These are phyloP conservation scores for Eurytemora carolleeae DNA, from an alignment of 1,140 invertebrate genomes.

Conservation along the genomic window DNA sequence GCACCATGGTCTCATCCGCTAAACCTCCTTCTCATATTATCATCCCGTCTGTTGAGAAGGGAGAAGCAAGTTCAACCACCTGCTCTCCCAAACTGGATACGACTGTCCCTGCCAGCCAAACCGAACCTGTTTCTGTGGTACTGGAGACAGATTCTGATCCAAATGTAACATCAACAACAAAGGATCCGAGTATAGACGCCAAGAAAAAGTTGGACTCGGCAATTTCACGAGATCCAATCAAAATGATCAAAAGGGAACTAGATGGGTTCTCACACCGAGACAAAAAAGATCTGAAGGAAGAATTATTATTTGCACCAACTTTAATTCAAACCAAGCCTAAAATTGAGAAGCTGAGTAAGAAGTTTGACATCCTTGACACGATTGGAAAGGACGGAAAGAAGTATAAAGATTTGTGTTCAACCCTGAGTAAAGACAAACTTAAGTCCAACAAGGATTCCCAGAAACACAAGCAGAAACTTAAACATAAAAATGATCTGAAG, in stretches of 20 bases:
- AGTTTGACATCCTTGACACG: not conserved
- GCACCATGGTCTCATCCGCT: not conserved
- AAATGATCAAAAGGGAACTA: not conserved
- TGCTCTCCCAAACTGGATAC: not conserved
- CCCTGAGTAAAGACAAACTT: not conserved
- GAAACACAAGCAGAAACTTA: not conserved
- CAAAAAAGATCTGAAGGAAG: not conserved
- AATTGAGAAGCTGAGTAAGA: not conserved
- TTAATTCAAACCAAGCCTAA: not conserved
- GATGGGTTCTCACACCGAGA: not conserved
- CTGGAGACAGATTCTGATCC: not conserved
- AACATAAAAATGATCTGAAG: slow-evolving; percentile 1
- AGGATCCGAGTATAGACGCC: not conserved
- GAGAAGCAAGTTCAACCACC: slow-evolving; percentile 8
- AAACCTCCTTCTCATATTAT: not conserved
- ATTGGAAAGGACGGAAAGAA: not conserved
- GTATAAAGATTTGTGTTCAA: not conserved
- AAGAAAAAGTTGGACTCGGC: not conserved
- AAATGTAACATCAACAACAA: not conserved
- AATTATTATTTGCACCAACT: not conserved
- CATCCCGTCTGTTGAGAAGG: not conserved
- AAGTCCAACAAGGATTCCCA: not conserved
- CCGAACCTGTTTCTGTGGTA: not conserved
- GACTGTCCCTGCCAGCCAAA: not conserved
- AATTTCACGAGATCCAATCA: not conserved